Percentiles rank a stretch among this genome's conserved stretches.
These are phyloP conservation scores for Drosophila macrothrix DNA, from an alignment of 2,888 invertebrate species.

Conservation along the genomic window DNA sequence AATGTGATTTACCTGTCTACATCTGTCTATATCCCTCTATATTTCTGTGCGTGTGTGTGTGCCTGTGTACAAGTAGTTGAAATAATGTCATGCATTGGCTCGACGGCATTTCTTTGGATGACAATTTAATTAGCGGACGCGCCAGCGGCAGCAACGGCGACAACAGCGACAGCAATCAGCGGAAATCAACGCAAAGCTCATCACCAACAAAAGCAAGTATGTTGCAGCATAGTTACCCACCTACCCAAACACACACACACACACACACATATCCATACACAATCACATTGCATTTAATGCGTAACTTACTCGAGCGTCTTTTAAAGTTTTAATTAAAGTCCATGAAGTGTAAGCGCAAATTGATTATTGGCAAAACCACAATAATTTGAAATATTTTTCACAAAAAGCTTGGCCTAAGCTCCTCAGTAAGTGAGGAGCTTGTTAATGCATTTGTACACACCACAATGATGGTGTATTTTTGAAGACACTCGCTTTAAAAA, in stretches of 20 bases:
- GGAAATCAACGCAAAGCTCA: conserved; percentile 76
- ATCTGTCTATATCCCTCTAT: not conserved
- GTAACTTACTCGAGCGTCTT: conserved; percentile 66
- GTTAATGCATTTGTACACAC: not conserved
- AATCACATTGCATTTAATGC: conserved; percentile 16
- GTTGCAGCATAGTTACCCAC: conserved; percentile 60
- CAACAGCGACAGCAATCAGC: conserved; percentile 80
- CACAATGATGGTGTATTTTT: not conserved
- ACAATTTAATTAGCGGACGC: conserved; percentile 84
- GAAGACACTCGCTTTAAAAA: not conserved
- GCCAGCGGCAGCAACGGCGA: conserved; percentile 82
- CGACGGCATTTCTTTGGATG: conserved; percentile 83
- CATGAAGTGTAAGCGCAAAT: conserved; percentile 42
- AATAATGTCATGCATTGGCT: conserved; percentile 84
- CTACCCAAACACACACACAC: conserved; percentile 17
- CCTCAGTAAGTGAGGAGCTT: not conserved
- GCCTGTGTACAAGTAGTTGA: conserved; percentile 48
- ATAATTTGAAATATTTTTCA: conserved; percentile 23
- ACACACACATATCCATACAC: conserved; percentile 17
- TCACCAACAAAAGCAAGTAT: conserved; percentile 82
- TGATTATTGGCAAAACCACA: conserved; percentile 22
- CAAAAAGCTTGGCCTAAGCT: not conserved
- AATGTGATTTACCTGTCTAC: conserved; percentile 34
- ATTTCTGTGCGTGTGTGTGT: not conserved
- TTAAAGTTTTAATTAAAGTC: conserved; percentile 55